Percentiles rank a stretch among this genome's conserved stretches.
phyloP scores from a whole-genome alignment of 2,797 vertebrate genomes.

The Micromesistius poutassou region DNA sequence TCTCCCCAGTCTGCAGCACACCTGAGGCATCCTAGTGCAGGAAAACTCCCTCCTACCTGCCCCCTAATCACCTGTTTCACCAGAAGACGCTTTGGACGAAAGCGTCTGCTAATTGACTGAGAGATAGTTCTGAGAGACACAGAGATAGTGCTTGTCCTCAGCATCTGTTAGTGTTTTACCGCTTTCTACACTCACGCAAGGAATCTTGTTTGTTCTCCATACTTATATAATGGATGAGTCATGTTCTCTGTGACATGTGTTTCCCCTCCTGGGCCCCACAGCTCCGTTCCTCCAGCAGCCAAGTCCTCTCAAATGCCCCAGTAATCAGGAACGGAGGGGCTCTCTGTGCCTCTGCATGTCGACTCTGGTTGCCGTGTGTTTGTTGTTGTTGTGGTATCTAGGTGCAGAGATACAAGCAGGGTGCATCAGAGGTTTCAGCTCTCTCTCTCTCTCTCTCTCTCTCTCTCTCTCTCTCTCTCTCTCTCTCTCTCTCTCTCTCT shows the following conservation, averaged over 20 bases:
- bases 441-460: slow-evolving; percentile 26
- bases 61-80: not conserved
- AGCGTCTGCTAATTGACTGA: not conserved
- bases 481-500: no score
- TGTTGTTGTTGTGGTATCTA: slow-evolving; percentile 60
- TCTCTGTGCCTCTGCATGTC: slow-evolving; percentile 48
- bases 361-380: slow-evolving; percentile 72
- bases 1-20: not conserved
- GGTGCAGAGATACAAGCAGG: slow-evolving; percentile 44
- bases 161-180: not conserved
- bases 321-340: slow-evolving; percentile 24
- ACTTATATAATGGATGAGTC: slow-evolving; percentile 5
- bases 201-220: no score
- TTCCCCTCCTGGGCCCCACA: slow-evolving; percentile 28
- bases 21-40: not conserved
- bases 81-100: not conserved
- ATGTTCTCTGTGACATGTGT: slow-evolving; percentile 13
- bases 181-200: not conserved
- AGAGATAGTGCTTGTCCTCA: not conserved
- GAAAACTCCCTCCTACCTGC: not conserved
- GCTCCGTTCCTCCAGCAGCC: slow-evolving; percentile 31
- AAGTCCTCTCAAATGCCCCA: slow-evolving; percentile 38
- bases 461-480: slow-evolving; percentile 21
- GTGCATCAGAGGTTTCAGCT: slow-evolving; percentile 28
- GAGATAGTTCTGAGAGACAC: no score